phyloP scores from a whole-genome alignment of 2,888 invertebrate species.

The Protonemura montana region DNA sequence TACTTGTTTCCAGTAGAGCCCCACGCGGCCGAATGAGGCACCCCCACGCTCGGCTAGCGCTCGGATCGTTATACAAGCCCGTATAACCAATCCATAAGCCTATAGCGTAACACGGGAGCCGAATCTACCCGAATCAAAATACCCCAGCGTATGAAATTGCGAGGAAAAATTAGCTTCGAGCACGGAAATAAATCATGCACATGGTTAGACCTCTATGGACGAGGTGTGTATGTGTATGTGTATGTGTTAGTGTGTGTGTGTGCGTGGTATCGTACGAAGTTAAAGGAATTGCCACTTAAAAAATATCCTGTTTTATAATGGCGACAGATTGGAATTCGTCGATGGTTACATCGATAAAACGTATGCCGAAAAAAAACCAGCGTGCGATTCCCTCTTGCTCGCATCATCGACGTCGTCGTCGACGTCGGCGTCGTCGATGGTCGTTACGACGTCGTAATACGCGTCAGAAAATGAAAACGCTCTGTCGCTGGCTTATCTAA shows the following conservation, averaged over 20 bases:
- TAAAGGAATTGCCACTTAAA: background rate
- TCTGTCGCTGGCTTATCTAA: background rate
- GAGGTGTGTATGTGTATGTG: no score
- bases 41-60: slow-evolving; percentile 1
- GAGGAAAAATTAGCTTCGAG: background rate
- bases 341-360: background rate
- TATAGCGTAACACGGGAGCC: slow-evolving; percentile 37
- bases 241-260: no score
- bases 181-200: background rate
- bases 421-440: background rate
- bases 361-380: background rate
- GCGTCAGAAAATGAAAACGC: slow-evolving; percentile 7
- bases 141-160: background rate
- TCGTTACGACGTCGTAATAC: slow-evolving; percentile 12
- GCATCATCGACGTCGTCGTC: background rate
- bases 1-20: background rate
- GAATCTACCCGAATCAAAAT: slow-evolving; percentile 33
- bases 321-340: background rate
- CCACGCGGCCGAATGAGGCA: slow-evolving; percentile 14
- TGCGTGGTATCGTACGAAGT: background rate
- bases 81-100: slow-evolving; percentile 39
- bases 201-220: background rate
- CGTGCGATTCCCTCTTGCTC: background rate
- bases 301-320: background rate
- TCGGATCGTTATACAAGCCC: background rate